Evolutionary conservation across 2,113 vertebrate species (phyloP).

Genomic region (Lynx canadensis): DNA sequence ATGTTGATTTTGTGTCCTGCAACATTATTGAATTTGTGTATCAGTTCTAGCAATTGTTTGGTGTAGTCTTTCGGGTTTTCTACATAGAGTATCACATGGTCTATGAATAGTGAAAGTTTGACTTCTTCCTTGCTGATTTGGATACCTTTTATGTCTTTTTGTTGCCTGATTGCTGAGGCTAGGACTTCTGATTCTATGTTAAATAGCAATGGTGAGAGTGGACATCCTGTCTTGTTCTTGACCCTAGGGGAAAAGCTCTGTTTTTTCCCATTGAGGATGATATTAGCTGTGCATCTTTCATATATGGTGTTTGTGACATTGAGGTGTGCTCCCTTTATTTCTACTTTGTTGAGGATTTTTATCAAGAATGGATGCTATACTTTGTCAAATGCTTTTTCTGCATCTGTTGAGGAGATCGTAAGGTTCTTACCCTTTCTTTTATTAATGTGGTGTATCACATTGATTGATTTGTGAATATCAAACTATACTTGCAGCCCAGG

Average conservation of each 20-base stretch:
- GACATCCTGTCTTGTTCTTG: not conserved
- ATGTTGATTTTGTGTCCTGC: not conserved
- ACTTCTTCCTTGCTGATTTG: not conserved
- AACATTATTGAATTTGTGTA: not conserved
- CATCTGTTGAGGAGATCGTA: not conserved
- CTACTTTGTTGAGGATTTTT: not conserved
- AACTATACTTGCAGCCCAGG: not conserved
- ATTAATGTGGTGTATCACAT: not conserved
- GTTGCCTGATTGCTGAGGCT: not conserved
- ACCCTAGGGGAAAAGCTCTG: not conserved
- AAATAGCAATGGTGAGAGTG: not conserved
- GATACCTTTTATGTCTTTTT: not conserved
- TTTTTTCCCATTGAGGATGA: not conserved
- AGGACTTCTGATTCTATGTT: not conserved
- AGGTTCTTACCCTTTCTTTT: not conserved
- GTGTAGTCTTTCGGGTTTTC: not conserved
- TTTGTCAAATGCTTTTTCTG: not conserved
- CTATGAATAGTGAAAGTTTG: not conserved
- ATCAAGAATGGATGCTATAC: not conserved
- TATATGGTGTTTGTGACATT: not conserved
- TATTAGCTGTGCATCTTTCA: not conserved
- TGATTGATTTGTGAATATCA: not conserved
- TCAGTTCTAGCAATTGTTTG: not conserved
- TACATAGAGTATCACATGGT: not conserved
- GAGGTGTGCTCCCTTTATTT: not conserved